Base-by-base conservation (phyloP, 1,140 invertebrate genomes). In the Aphelenchoides avenae region DNA sequence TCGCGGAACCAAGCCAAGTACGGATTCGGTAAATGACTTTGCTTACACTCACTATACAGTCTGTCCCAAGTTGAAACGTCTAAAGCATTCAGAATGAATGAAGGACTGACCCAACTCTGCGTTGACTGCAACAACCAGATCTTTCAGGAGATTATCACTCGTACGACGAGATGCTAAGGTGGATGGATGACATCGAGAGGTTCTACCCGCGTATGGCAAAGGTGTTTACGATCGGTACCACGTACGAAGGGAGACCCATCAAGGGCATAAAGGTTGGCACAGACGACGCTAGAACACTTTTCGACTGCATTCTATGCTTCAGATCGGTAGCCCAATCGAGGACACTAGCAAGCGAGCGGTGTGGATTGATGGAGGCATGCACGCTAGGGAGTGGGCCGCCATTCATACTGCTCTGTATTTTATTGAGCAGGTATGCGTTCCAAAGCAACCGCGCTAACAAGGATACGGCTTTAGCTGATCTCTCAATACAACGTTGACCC, bases 91-190 rank as follows among this genome's bases (percentile, higher is more conserved):
- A 26, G 79, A 73, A 68, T 59, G 56, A 11, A 54, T 67, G 59
- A 78, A 79, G 63, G 75, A 77, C 33, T 22, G 15, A n/a, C n/a
- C n/a, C n/a, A 3, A 40, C 42, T 57, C 4, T 60, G 68, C 2
- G 33, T 47, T 41, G 54, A 52, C 22, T 62, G n/a, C n/a, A n/a
- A n/a, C n/a, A n/a, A n/a, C n/a, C 63, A 67, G 57, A 58, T 51
- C 22, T 36, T 62, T 48, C 44, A 61, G 66, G 64, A 7, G 69
- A 66, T 15, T 58, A 63, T 51, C 57, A 56, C 49, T 59, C 54
- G 18, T 69, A 73, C 33, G 60, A 53, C 15, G 66, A 84, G 81
- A 81, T 82, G 30, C 61, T 80, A 52, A 65, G 71, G 22, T 83
- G 79, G 61, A 49, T 83, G 58, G 73, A 80, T 29, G 72, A 78